Conservation (phyloP, 2,888 invertebrate genomes). For the Chrysolina oricalcia region DNA sequence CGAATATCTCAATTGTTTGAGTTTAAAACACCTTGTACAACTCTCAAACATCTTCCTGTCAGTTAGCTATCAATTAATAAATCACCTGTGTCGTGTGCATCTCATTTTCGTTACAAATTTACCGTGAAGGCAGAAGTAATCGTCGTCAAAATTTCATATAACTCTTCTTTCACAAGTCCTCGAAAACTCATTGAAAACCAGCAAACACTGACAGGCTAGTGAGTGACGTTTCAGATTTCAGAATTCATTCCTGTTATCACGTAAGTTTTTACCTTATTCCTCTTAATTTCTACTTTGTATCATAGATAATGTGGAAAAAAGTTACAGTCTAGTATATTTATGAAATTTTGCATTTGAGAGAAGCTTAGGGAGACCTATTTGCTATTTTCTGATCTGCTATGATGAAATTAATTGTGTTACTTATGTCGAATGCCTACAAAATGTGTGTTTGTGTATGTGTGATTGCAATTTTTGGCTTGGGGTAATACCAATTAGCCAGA, state of each 20-base stretch:
- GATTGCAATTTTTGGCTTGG: too few species aligned
- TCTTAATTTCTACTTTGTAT: not conserved
- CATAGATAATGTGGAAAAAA: too few species aligned
- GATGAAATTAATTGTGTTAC: too few species aligned
- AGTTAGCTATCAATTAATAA: not conserved
- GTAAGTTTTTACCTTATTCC: not conserved
- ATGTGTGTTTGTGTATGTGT: too few species aligned
- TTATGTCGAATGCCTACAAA: too few species aligned
- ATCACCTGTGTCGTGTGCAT: slow-evolving; percentile 8
- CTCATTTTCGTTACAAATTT: slow-evolving; percentile 6
- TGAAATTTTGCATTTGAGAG: too few species aligned
- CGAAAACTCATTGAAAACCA: not conserved
- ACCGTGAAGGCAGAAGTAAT: not conserved
- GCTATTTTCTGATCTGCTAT: too few species aligned
- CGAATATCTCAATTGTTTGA: too few species aligned
- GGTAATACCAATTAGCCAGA: too few species aligned
- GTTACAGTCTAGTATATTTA: too few species aligned
- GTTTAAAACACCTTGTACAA: too few species aligned
- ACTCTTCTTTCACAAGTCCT: not conserved
- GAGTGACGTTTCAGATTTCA: not conserved
- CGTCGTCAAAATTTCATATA: not conserved
- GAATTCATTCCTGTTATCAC: not conserved
- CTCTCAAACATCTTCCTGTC: not conserved
- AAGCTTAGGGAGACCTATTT: too few species aligned
- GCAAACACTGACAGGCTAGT: not conserved